Conservation (phyloP, 2,113 vertebrate species). For the Chionodraco myersi region DNA sequence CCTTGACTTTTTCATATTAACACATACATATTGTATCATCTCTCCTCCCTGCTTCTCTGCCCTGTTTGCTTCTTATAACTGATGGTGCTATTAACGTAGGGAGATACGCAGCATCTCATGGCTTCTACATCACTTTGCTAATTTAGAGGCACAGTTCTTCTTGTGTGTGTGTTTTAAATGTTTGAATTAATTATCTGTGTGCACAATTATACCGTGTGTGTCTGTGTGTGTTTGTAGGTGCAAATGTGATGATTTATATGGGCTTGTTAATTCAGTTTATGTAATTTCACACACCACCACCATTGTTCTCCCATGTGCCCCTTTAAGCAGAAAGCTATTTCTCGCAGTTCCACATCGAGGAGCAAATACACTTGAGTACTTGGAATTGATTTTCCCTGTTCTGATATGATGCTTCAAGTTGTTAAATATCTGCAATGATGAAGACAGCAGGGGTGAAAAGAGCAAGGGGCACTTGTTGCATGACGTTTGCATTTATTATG, state of each 20-base stretch:
- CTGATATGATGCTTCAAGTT: neutral
- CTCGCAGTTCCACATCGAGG: conserved; percentile 33
- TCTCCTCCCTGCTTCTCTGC: neutral
- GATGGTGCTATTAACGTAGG: conserved; percentile 36
- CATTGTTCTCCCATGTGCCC: conserved; percentile 19
- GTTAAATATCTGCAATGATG: conserved; percentile 18
- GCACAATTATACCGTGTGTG: conserved; percentile 6
- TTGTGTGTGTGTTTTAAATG: conserved; percentile 42
- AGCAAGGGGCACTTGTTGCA: neutral
- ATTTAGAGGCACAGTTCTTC: conserved; percentile 50
- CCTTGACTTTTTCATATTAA: conserved; percentile 1
- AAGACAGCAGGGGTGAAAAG: conserved; percentile 2
- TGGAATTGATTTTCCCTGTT: conserved; percentile 27
- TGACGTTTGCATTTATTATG: conserved; percentile 4
- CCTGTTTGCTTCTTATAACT: conserved; percentile 12
- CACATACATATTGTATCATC: conserved; percentile 1
- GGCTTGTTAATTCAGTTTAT: conserved; percentile 47
- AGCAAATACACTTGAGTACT: conserved; percentile 21
- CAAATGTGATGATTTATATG: conserved; percentile 15
- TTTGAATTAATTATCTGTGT: conserved; percentile 57
- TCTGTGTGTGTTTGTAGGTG: neutral
- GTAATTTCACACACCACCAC: conserved; percentile 38
- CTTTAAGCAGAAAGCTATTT: conserved; percentile 38
- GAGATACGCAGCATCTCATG: conserved; percentile 16
- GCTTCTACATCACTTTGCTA: conserved; percentile 32